Evolutionary conservation across 1,140 invertebrate genomes (phyloP).

Genomic region (Anastrepha obliqua): DNA sequence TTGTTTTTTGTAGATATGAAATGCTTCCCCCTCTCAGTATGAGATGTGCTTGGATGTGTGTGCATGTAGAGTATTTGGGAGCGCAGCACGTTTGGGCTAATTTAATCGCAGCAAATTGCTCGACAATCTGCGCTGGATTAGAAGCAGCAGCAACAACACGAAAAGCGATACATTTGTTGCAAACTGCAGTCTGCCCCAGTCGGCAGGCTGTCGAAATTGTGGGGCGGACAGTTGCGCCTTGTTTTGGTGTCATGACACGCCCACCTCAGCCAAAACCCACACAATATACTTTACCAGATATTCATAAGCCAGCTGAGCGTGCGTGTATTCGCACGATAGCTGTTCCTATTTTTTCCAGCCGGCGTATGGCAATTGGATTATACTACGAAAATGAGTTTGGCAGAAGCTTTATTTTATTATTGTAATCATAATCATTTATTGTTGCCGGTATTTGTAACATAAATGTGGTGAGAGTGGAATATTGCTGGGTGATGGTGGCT

Average conservation of each 20-base stretch:
- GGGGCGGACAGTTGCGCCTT: constrained; percentile 47
- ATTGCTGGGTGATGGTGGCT: neutral
- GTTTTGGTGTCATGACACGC: constrained; percentile 12
- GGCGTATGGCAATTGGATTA: constrained; percentile 32
- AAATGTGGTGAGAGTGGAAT: neutral
- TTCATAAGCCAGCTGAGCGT: neutral
- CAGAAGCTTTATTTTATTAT: constrained; percentile 50
- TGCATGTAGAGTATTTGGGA: no score
- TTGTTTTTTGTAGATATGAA: no score
- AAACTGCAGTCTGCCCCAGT: neutral
- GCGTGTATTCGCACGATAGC: neutral
- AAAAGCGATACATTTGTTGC: constrained; percentile 42
- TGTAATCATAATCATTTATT: constrained; percentile 43
- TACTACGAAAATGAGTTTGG: constrained; percentile 1
- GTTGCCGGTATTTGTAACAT: neutral
- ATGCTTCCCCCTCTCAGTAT: no score
- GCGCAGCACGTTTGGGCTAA: no score
- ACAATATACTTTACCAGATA: neutral
- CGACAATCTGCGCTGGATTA: constrained; percentile 68
- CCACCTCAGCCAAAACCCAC: neutral
- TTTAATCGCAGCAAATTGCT: constrained; percentile 74
- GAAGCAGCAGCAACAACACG: constrained; percentile 26
- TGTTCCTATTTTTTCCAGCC: neutral
- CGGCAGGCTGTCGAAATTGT: neutral
- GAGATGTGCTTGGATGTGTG: no score